These are phyloP conservation scores for Puntigrus tetrazona DNA, from an alignment of 2,113 vertebrate genomes.

Conservation along the genomic window DNA sequence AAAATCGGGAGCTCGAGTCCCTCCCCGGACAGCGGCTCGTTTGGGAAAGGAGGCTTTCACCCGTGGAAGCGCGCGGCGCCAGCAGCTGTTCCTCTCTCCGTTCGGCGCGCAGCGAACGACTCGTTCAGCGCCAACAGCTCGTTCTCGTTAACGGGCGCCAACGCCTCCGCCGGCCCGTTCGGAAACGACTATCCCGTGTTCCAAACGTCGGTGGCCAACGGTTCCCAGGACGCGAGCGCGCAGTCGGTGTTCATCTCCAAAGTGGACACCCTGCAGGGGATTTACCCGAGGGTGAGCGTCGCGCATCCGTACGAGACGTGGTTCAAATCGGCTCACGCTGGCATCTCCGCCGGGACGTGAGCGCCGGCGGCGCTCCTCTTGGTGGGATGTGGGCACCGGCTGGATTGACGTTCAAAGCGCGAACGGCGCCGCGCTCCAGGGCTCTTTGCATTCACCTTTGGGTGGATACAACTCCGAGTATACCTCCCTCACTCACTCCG, in stretches of 20 bases:
- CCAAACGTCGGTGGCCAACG: constrained; percentile 74
- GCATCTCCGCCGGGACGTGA: constrained; percentile 79
- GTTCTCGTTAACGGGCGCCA: constrained; percentile 83
- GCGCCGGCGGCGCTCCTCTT: constrained; percentile 77
- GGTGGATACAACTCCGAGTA: constrained; percentile 88
- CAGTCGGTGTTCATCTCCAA: constrained; percentile 90
- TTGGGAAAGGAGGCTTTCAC: constrained; percentile 84
- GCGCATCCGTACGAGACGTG: constrained; percentile 87
- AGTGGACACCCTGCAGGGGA: constrained; percentile 87
- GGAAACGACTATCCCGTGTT: constrained; percentile 88
- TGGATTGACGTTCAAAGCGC: constrained; percentile 90
- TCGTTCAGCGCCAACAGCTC: constrained; percentile 79
- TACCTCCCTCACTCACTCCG: constrained; percentile 78
- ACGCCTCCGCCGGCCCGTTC: constrained; percentile 78
- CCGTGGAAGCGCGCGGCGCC: constrained; percentile 81
- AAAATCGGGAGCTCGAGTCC: constrained; percentile 90
- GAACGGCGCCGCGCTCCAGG: constrained; percentile 77
- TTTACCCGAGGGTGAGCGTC: constrained; percentile 86
- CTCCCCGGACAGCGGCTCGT: constrained; percentile 82
- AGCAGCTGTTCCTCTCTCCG: constrained; percentile 77
- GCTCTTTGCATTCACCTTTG: constrained; percentile 81
- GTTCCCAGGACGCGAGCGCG: constrained; percentile 75
- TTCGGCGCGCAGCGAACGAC: constrained; percentile 76
- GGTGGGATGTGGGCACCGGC: constrained; percentile 89
- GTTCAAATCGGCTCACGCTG: constrained; percentile 86